These are phyloP conservation scores for Lepidochitona cinerea DNA, from an alignment of 2,888 invertebrate genomes.

Conservation along the genomic window DNA sequence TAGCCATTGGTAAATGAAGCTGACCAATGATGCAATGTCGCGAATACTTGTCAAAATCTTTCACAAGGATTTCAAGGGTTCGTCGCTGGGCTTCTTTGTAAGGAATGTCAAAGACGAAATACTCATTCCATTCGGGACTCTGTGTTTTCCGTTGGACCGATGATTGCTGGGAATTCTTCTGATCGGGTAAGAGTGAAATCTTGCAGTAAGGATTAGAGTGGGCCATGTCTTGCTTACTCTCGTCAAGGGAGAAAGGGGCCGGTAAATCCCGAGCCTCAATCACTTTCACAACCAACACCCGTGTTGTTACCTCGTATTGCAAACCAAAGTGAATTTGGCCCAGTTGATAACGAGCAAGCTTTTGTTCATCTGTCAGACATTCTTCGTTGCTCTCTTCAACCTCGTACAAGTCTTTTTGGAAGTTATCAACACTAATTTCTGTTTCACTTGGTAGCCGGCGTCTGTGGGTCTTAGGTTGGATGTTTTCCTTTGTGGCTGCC, in stretches of 20 bases:
- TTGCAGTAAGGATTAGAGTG: conserved; percentile 72
- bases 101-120: conserved; percentile 70
- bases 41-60: conserved; percentile 73
- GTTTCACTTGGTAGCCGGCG: conserved; percentile 64
- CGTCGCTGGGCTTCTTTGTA: conserved; percentile 69
- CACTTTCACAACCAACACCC: conserved; percentile 67
- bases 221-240: conserved; percentile 70
- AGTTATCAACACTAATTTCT: conserved; percentile 68
- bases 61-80: conserved; percentile 70
- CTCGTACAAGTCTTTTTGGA: conserved; percentile 69
- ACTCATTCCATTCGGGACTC: conserved; percentile 71
- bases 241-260: conserved; percentile 64
- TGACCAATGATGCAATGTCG: conserved; percentile 72
- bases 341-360: conserved; percentile 61
- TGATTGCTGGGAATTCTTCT: conserved; percentile 71
- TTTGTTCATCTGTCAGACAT: conserved; percentile 67
- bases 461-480: conserved; percentile 63
- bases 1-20: conserved; percentile 68
- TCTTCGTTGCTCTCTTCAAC: conserved; percentile 42
- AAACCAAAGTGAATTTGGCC: conserved; percentile 69
- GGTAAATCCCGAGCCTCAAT: conserved; percentile 72
- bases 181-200: conserved; percentile 71
- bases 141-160: conserved; percentile 72
- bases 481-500: conserved; percentile 67
- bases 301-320: conserved; percentile 67